A percentile compares a stretch with the other conserved stretches of the same genome.
These are phyloP conservation scores for Macrobrachium rosenbergii DNA, from an alignment of 1,140 invertebrate genomes.

Conservation along the genomic window DNA sequence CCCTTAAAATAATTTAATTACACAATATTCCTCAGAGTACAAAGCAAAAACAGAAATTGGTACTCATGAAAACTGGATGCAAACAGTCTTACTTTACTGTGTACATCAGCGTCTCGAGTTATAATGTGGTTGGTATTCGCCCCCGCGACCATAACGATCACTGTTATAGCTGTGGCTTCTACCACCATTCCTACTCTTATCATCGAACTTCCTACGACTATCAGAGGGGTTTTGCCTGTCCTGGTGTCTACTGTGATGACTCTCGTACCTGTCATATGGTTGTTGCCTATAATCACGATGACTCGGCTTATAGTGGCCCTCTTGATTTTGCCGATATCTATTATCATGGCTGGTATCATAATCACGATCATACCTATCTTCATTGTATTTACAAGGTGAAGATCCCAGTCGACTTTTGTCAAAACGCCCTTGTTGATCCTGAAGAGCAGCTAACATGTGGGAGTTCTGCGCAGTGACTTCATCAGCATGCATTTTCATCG, in stretches of 20 bases:
- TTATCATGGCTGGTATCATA: background rate
- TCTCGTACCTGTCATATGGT: conserved; percentile 8
- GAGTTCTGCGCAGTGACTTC: conserved; percentile 28
- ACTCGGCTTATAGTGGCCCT: no score
- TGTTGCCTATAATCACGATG: background rate
- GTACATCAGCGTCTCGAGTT: conserved; percentile 20
- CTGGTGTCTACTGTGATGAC: conserved; percentile 9
- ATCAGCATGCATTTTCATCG: conserved; percentile 1
- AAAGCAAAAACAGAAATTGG: no score
- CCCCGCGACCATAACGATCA: background rate
- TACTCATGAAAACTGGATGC: no score
- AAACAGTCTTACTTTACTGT: no score
- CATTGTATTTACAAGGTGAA: background rate
- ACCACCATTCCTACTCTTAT: background rate
- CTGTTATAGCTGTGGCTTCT: conserved; percentile 14
- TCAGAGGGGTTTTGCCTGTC: conserved; percentile 4
- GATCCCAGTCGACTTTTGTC: conserved; percentile 36
- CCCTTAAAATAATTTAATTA: no score
- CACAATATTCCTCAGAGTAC: no score
- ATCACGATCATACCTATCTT: background rate
- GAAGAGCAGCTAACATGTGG: conserved; percentile 1
- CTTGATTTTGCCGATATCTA: background rate
- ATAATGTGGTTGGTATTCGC: background rate
- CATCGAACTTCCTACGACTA: background rate
- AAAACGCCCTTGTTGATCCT: conserved; percentile 37